A percentile compares a stretch with the other conserved stretches of the same genome.
These are phyloP conservation scores for Cichladusa arquata DNA, from an alignment of 2,113 vertebrate species.

Conservation along the genomic window DNA sequence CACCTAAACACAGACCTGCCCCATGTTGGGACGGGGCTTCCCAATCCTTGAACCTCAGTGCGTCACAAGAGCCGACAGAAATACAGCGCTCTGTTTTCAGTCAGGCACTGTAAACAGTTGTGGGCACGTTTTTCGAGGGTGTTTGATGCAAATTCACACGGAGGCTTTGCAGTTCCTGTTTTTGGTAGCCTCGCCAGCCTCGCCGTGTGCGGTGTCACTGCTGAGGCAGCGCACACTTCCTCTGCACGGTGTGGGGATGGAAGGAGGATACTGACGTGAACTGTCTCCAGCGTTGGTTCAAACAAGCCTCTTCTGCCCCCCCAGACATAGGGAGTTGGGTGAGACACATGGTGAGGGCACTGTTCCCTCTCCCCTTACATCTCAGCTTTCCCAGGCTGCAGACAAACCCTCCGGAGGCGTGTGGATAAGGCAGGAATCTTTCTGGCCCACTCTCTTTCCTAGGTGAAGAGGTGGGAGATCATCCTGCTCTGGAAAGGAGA, in stretches of 20 bases:
- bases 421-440: background rate
- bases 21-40: rapidly evolving
- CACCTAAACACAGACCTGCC: rapidly evolving
- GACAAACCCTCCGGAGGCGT: background rate
- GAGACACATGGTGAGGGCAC: background rate
- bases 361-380: background rate
- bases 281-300: background rate
- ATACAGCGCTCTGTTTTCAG: background rate
- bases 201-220: rapidly evolving
- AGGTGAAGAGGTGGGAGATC: background rate
- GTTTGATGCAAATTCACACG: background rate
- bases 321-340: background rate
- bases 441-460: background rate
- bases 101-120: background rate
- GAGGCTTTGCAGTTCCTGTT: background rate
- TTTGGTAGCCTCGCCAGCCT: background rate
- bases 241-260: background rate
- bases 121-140: background rate
- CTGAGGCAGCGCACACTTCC: background rate
- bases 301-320: background rate
- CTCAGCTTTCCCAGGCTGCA: background rate
- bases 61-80: background rate
- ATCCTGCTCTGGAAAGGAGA: background rate
- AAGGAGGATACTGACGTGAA: background rate
- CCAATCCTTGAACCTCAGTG: background rate